These are phyloP conservation scores for Leptinotarsa juncta DNA, from an alignment of 2,888 invertebrate genomes.

Conservation along the genomic window DNA sequence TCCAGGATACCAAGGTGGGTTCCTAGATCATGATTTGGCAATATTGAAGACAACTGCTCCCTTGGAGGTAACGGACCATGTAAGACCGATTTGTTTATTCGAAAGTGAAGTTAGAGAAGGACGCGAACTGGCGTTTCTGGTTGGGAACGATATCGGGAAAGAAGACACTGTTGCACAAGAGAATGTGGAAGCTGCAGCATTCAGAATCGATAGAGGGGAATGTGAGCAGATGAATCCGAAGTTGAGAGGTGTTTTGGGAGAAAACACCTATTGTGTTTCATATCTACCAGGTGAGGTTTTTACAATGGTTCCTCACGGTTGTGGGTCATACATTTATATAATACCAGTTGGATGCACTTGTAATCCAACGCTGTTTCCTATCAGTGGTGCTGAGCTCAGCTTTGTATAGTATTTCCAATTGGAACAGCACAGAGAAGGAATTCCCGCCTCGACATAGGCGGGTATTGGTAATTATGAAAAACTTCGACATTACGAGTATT, in stretches of 20 bases:
- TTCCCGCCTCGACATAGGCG: no score
- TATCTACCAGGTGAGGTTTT: constrained; percentile 46
- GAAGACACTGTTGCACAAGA: constrained; percentile 32
- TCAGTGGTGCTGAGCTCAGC: no score
- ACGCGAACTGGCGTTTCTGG: constrained; percentile 34
- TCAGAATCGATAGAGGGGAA: constrained; percentile 36
- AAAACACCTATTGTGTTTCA: constrained; percentile 44
- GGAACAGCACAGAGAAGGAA: no score
- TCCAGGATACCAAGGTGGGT: constrained; percentile 68
- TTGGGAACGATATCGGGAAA: constrained; percentile 44
- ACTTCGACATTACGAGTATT: no score
- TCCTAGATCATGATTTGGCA: constrained; percentile 68
- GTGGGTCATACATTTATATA: no score
- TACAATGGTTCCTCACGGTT: neutral
- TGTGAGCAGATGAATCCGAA: constrained; percentile 40
- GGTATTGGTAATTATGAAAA: no score
- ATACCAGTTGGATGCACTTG: no score
- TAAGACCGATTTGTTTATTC: constrained; percentile 69
- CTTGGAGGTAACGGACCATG: constrained; percentile 67
- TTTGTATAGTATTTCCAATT: no score
- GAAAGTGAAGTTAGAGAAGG: neutral
- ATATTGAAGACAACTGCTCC: constrained; percentile 67
- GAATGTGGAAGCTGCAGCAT: constrained; percentile 38
- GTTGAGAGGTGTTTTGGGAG: constrained; percentile 38
- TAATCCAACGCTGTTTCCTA: no score